Evolutionary conservation across 2,113 vertebrate genomes (phyloP), one percentile per base, ranked within the genome.

Genomic region (Himantopus leucocephalus): DNA sequence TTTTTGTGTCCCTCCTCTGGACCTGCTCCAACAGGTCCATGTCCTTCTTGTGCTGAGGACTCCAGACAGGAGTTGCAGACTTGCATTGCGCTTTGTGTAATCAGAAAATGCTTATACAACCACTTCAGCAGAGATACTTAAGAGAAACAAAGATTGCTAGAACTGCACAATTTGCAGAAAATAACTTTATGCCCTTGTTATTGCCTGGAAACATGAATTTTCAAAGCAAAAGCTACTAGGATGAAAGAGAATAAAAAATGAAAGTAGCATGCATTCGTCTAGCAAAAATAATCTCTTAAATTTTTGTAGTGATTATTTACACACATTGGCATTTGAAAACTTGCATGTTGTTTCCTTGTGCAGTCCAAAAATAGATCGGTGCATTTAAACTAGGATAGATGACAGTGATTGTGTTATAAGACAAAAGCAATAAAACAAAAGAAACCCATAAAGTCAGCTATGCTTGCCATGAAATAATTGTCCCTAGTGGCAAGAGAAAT

Each of bases 171-270:
- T 96, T 91, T 91, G 90, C 78, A 91, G 81, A 96, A 96, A 96
- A 90, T 94, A 96, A 76, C 75, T 89, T 92, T 58, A 34, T 82
- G 45, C 59, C 62, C 86, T 94, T 95, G 92, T 94, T 94, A 92
- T 83, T 91, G 92, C 95, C 86, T 90, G 62, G 58, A 93, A 96
- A 93, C 82, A 64, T 50, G 62, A 45, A 84, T 50, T 72, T 96
- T 96, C 94, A 97, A 91, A 97, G 94, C 64, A 80, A 89, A 91
- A 93, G 29, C 79, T 86, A 35, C 76, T 24, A 93, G 58, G 83
- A 94, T 96, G 58, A 96, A 97, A 97, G 92, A 90, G 94, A 97
- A 97, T 95, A 91, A 75, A n/a, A 94, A 96, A 96, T 92, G 56
- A 95, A 88, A 94, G 64, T 6, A 79, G 12, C 13, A 62, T 84